phyloP scores from a whole-genome alignment of 2,113 vertebrate genomes.

The Bolborhynchus lineola region DNA sequence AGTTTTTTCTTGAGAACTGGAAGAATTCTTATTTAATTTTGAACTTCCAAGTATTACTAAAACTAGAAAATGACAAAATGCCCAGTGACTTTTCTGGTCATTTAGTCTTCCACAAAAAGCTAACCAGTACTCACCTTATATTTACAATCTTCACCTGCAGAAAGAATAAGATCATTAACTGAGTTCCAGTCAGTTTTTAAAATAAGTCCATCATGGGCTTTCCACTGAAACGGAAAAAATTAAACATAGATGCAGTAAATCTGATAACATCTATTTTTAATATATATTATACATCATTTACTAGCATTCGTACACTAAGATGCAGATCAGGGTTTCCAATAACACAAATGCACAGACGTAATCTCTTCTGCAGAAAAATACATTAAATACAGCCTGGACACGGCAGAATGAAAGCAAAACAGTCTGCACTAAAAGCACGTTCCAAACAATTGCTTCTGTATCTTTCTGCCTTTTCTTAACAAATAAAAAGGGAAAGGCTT shows the following conservation, averaged over 20 bases:
- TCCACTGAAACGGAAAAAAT: slow-evolving; percentile 82
- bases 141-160: slow-evolving; percentile 95
- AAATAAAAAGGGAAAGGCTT: not conserved
- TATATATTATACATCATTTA: not conserved
- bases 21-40: not conserved
- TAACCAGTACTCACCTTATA: slow-evolving; percentile 83
- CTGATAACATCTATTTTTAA: not conserved
- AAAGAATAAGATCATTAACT: slow-evolving; percentile 92
- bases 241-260: not conserved
- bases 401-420: not conserved
- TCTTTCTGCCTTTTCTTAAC: not conserved
- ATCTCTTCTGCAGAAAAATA: not conserved
- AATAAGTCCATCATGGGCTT: slow-evolving; percentile 93
- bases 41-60: not conserved
- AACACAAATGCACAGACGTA: not conserved
- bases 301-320: not conserved
- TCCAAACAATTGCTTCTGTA: not conserved
- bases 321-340: not conserved
- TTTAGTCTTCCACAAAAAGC: not conserved
- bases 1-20: not conserved
- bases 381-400: not conserved
- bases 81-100: not conserved
- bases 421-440: not conserved
- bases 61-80: not conserved
- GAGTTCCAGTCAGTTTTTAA: slow-evolving; percentile 97